Evolutionary conservation across 2,888 invertebrate genomes (phyloP).

Genomic region (Microchrysa polita): DNA sequence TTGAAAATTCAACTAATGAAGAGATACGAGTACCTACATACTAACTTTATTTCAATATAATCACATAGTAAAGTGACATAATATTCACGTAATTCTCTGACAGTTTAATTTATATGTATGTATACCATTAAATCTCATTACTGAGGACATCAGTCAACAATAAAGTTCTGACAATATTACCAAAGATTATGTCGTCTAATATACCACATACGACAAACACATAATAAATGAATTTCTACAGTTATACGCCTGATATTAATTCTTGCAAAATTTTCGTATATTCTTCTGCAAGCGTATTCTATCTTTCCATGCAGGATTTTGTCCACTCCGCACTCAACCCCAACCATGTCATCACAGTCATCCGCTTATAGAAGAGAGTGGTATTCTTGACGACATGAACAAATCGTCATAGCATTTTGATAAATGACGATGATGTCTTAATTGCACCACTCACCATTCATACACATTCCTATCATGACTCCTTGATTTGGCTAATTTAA

Average conservation of each 20-base stretch:
- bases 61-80: constrained; percentile 9
- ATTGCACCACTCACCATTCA: constrained; percentile 34
- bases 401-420: constrained; percentile 35
- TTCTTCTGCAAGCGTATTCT: background rate
- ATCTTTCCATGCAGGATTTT: constrained; percentile 15
- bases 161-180: constrained; percentile 16
- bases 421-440: constrained; percentile 42
- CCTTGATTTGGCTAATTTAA: constrained; percentile 3
- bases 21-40: too few relatives aligned
- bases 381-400: constrained; percentile 39
- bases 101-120: too few relatives aligned
- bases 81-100: constrained; percentile 3
- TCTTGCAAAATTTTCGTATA: background rate
- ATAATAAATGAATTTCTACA: too few relatives aligned
- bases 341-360: constrained; percentile 37
- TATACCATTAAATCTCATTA: constrained; percentile 23
- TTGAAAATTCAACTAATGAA: too few relatives aligned
- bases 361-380: constrained; percentile 20
- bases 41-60: too few relatives aligned
- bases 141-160: constrained; percentile 33
- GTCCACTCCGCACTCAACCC: constrained; percentile 22
- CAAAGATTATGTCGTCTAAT: constrained; percentile 16
- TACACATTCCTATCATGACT: constrained; percentile 13
- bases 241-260: too few relatives aligned
- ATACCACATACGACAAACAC: background rate